These are phyloP conservation scores for Tipula unca DNA, from an alignment of 2,888 invertebrate species.

Conservation along the genomic window DNA sequence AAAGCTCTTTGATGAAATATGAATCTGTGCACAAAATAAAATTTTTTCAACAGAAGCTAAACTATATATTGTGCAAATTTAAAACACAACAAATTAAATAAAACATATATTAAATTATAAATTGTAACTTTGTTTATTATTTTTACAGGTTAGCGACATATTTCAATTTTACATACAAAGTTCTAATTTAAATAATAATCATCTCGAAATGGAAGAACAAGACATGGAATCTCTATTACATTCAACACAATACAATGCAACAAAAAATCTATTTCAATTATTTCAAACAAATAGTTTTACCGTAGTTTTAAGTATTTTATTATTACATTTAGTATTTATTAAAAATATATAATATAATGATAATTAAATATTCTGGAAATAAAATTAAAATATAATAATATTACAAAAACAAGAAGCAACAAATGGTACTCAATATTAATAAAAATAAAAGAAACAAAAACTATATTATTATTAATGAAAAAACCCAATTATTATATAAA, in stretches of 20 bases:
- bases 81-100: background rate
- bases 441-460: background rate
- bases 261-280: background rate
- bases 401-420: background rate
- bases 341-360: background rate
- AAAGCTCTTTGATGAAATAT: background rate
- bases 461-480: background rate
- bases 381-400: background rate
- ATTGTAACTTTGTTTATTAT: background rate
- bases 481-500: background rate
- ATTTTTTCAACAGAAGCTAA: background rate
- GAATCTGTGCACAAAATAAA: background rate
- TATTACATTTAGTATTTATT: background rate
- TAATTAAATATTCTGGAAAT: background rate
- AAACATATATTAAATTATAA: background rate
- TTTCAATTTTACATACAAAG: slow-evolving; percentile 52
- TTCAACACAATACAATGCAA: slow-evolving; percentile 14
- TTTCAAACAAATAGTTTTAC: background rate
- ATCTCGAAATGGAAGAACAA: slow-evolving; percentile 17
- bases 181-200: slow-evolving; percentile 35
- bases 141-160: slow-evolving; percentile 50
- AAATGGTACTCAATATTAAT: background rate
- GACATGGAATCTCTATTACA: slow-evolving; percentile 14
- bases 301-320: background rate
- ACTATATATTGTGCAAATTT: too few species aligned